Percentiles rank a stretch among this genome's conserved stretches.
Evolutionary conservation across 2,888 invertebrate genomes (phyloP).

Genomic region (Abscondita cerata): DNA sequence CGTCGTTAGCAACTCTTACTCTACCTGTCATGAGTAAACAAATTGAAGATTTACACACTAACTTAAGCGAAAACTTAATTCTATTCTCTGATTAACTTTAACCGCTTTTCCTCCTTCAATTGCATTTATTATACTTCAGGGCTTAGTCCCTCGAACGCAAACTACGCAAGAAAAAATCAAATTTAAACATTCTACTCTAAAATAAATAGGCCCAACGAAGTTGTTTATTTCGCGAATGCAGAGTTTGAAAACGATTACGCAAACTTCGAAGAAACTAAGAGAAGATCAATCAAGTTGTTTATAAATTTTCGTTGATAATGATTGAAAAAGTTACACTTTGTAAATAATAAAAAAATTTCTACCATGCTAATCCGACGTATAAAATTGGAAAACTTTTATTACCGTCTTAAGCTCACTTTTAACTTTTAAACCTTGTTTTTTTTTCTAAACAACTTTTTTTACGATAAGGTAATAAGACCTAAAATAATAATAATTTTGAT

Average conservation of each 20-base stretch:
- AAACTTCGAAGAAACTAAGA: slow-evolving; percentile 12
- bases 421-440: slow-evolving; percentile 7
- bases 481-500: not conserved
- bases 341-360: slow-evolving; percentile 34
- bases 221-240: slow-evolving; percentile 38
- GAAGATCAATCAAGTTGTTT: slow-evolving; percentile 33
- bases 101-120: too few species aligned
- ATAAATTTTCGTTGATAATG: slow-evolving; percentile 26
- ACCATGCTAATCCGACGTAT: slow-evolving; percentile 14
- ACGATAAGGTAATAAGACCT: not conserved
- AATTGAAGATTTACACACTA: slow-evolving; percentile 31
- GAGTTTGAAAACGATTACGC: slow-evolving; percentile 25
- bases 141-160: too few species aligned
- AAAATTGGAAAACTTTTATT: slow-evolving; percentile 35
- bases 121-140: too few species aligned
- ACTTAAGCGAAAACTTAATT: not conserved
- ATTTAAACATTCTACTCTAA: too few species aligned
- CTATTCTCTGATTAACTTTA: too few species aligned
- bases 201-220: slow-evolving; percentile 41
- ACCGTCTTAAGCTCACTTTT: slow-evolving; percentile 12
- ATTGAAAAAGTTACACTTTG: slow-evolving; percentile 33
- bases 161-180: too few species aligned
- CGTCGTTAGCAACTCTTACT: slow-evolving; percentile 36
- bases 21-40: slow-evolving; percentile 36
- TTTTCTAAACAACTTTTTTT: not conserved